phyloP scores from a whole-genome alignment of 2,888 invertebrate genomes.

The Hemicrepidius hirtus region DNA sequence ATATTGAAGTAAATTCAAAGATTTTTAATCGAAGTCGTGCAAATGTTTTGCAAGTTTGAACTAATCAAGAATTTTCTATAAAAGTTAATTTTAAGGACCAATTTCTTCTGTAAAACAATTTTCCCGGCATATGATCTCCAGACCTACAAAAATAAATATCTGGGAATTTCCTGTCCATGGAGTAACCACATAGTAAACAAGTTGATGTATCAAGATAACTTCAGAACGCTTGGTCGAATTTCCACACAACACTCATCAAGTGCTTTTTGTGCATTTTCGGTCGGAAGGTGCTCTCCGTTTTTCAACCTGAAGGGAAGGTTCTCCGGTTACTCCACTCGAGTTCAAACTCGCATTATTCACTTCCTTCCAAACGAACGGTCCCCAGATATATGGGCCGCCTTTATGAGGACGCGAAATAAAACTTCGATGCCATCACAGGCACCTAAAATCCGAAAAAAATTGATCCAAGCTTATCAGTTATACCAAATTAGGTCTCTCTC shows the following conservation, averaged over 20 bases:
- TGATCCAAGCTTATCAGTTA: neutral
- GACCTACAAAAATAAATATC: neutral
- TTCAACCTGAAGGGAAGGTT: slow-evolving; percentile 23
- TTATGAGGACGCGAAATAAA: slow-evolving; percentile 24
- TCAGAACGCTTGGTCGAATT: slow-evolving; percentile 21
- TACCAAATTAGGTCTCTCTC: neutral
- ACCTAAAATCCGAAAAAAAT: neutral
- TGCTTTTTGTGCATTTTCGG: slow-evolving; percentile 28
- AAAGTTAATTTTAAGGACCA: no score
- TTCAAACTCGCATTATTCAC: slow-evolving; percentile 31
- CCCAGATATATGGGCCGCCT: slow-evolving; percentile 26
- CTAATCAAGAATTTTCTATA: no score
- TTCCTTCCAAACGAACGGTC: slow-evolving; percentile 31
- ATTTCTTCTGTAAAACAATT: no score
- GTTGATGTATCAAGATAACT: slow-evolving; percentile 22
- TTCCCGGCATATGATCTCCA: no score
- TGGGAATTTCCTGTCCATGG: neutral
- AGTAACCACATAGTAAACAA: neutral
- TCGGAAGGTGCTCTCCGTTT: slow-evolving; percentile 27
- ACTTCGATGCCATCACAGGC: slow-evolving; percentile 3
- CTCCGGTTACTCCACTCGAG: slow-evolving; percentile 25
- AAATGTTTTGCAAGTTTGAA: no score
- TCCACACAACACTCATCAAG: slow-evolving; percentile 27
- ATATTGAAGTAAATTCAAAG: no score
- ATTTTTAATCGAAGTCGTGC: no score